A percentile compares a stretch with the other conserved stretches of the same genome.
phyloP scores from a whole-genome alignment of 2,797 vertebrate genomes.

The Diplodus sargus region DNA sequence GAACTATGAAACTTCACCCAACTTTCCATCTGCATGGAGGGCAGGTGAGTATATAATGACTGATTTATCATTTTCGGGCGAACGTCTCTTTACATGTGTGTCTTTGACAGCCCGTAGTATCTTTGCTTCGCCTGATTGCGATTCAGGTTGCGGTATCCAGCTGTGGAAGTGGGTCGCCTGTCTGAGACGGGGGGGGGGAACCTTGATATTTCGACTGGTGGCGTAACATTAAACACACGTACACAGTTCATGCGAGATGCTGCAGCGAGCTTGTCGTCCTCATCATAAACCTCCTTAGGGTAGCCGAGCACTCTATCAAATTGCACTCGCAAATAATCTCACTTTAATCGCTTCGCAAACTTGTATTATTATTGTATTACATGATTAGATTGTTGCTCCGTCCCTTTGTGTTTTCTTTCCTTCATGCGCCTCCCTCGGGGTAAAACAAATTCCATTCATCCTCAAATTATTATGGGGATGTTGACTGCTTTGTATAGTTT shows the following conservation, averaged over 20 bases:
- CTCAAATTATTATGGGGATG: slow-evolving; percentile 15
- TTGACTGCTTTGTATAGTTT: slow-evolving; percentile 7
- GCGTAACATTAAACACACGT: slow-evolving; percentile 5
- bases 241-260: background rate
- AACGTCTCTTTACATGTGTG: no score
- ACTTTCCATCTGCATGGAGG: no score
- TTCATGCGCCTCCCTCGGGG: background rate
- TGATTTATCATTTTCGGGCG: no score
- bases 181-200: slow-evolving; percentile 20
- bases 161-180: slow-evolving; percentile 55
- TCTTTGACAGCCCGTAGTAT: background rate
- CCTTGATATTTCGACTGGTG: slow-evolving; percentile 4
- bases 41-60: no score
- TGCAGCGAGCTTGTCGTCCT: slow-evolving; percentile 16
- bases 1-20: no score
- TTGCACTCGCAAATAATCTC: slow-evolving; percentile 66
- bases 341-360: slow-evolving; percentile 62
- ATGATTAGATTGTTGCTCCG: slow-evolving; percentile 52
- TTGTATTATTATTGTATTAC: slow-evolving; percentile 51
- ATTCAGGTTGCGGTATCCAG: slow-evolving; percentile 38
- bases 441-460: slow-evolving; percentile 30
- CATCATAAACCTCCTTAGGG: slow-evolving; percentile 30
- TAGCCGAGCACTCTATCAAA: slow-evolving; percentile 61
- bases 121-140: slow-evolving; percentile 1
- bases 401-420: slow-evolving; percentile 10